These are phyloP conservation scores for Allacma fusca DNA, from an alignment of 2,888 invertebrate genomes.

Conservation along the genomic window DNA sequence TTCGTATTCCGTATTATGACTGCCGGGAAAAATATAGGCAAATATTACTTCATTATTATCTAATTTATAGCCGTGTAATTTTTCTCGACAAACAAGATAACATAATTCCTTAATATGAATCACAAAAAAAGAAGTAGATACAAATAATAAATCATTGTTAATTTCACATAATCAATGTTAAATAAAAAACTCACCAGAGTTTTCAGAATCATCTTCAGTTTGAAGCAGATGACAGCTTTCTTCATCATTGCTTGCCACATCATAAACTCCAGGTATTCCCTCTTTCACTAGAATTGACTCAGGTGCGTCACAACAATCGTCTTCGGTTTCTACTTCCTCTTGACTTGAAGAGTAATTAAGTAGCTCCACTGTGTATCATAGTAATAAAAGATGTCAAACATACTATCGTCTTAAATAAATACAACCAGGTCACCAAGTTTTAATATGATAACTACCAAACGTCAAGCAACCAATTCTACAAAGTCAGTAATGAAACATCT, in stretches of 20 bases:
- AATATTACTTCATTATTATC: no score
- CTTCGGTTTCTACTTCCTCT: constrained; percentile 61
- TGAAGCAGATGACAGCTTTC: constrained; percentile 61
- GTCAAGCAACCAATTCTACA: constrained; percentile 22
- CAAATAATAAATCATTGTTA: no score
- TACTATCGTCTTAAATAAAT: background rate
- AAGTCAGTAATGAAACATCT: constrained; percentile 9
- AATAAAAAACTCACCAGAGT: constrained; percentile 51
- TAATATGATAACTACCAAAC: background rate
- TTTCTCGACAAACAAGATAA: no score
- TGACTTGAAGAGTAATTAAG: constrained; percentile 61
- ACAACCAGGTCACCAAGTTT: background rate
- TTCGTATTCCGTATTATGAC: no score
- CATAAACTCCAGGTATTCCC: constrained; percentile 57
- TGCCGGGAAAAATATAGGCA: no score
- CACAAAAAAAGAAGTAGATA: no score
- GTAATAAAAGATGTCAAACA: constrained; percentile 5
- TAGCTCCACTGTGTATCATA: constrained; percentile 52
- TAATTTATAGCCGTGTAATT: no score
- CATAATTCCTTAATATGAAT: no score
- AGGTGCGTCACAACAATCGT: constrained; percentile 58
- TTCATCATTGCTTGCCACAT: constrained; percentile 60
- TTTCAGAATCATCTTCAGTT: constrained; percentile 61
- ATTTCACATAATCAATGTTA: no score
- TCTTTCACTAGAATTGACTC: constrained; percentile 58